phyloP scores from a whole-genome alignment of 2,888 invertebrate species.

The Leptinotarsa peninsularis region DNA sequence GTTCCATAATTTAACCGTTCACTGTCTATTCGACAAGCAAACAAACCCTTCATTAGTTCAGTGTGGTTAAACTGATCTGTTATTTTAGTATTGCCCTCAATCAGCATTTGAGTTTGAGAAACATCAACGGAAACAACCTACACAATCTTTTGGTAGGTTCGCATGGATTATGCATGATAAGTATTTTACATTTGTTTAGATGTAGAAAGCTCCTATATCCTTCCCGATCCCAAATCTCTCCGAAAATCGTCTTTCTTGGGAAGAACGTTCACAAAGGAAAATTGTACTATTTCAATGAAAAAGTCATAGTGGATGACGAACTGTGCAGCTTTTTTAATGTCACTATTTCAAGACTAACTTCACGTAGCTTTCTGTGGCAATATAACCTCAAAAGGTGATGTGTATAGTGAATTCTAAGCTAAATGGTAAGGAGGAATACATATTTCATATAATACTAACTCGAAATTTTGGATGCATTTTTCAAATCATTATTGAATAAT shows the following conservation, averaged over 20 bases:
- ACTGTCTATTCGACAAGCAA: too few species aligned
- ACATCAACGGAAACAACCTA: constrained; percentile 44
- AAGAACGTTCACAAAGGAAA: constrained; percentile 1
- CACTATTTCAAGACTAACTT: constrained; percentile 10
- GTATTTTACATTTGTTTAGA: constrained; percentile 23
- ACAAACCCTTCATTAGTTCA: constrained; percentile 22
- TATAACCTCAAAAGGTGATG: constrained; percentile 19
- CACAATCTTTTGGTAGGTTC: constrained; percentile 56
- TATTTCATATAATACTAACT: constrained; percentile 31
- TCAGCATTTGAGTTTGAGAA: constrained; percentile 62
- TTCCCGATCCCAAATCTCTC: constrained; percentile 16
- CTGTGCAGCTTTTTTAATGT: constrained; percentile 19
- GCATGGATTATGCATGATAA: constrained; percentile 27
- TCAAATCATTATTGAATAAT: not conserved
- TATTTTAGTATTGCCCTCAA: constrained; percentile 65
- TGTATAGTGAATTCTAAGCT: constrained; percentile 23
- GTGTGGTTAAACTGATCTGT: constrained; percentile 51
- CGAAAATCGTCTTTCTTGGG: not conserved
- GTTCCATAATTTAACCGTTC: too few species aligned
- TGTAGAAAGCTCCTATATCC: constrained; percentile 19
- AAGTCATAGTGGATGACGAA: constrained; percentile 1
- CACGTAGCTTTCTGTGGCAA: constrained; percentile 21
- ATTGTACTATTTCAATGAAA: constrained; percentile 7
- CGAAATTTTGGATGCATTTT: constrained; percentile 38
- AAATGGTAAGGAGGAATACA: constrained; percentile 22